Conservation (phyloP, 2,113 vertebrate species). For the Neodon shergylaensis region DNA sequence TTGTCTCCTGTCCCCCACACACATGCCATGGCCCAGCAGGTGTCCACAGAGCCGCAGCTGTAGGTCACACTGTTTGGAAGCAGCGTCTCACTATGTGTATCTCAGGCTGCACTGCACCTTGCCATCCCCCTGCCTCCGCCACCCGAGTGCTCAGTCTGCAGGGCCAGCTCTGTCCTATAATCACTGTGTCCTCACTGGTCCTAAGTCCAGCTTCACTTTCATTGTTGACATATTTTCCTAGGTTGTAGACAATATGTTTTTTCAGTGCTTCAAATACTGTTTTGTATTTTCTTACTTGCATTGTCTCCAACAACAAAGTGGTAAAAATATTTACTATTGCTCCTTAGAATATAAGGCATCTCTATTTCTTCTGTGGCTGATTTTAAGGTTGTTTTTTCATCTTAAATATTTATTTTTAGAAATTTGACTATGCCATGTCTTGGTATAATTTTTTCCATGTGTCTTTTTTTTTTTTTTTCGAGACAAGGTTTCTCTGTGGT, state of each 20-base stretch:
- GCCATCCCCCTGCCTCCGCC: too few species aligned
- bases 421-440: background rate
- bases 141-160: background rate
- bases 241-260: background rate
- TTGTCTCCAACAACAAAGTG: background rate
- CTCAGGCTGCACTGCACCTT: background rate
- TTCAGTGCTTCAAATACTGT: background rate
- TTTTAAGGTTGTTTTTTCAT: background rate
- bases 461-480: too few species aligned
- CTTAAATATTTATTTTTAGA: slow-evolving; percentile 14
- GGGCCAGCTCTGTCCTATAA: too few species aligned
- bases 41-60: background rate
- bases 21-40: background rate
- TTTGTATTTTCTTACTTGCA: background rate
- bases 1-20: background rate
- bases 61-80: background rate
- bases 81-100: background rate
- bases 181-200: too few species aligned
- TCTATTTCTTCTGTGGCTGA: background rate
- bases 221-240: background rate
- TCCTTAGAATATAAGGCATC: background rate
- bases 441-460: background rate
- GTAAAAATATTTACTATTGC: background rate
- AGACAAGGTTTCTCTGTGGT: too few species aligned
- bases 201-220: background rate